Conservation (phyloP, 2,797 vertebrate genomes). For the Nannoperca obscura region DNA sequence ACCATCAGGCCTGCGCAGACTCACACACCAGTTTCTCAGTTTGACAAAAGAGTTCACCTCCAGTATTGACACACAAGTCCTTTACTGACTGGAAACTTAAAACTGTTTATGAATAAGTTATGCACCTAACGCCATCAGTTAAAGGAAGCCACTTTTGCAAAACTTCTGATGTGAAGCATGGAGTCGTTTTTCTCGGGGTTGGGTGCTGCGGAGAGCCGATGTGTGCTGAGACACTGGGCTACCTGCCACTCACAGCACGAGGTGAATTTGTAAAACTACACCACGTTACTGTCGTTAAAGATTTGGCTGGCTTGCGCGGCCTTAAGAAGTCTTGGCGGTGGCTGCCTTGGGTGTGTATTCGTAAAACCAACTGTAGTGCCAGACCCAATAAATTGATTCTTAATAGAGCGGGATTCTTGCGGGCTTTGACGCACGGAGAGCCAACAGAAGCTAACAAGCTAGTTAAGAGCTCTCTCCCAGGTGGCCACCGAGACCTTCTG, state of each 20-base stretch:
- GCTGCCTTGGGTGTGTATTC: conserved; percentile 21
- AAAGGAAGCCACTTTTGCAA: conserved; percentile 43
- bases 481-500: not conserved
- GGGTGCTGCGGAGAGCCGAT: not conserved
- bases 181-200: conserved; percentile 17
- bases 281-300: conserved; percentile 10
- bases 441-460: conserved; percentile 35
- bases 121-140: conserved; percentile 7
- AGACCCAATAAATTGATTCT: conserved; percentile 51
- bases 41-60: not conserved
- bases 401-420: conserved; percentile 28
- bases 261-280: conserved; percentile 44
- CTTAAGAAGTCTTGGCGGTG: conserved; percentile 52
- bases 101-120: conserved; percentile 47
- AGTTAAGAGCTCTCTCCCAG: conserved; percentile 13
- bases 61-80: not conserved
- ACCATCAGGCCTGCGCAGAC: too few relatives aligned
- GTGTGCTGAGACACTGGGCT: conserved; percentile 25
- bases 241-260: conserved; percentile 17
- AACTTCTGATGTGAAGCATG: conserved; percentile 13
- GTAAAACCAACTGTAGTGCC: conserved; percentile 44
- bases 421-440: conserved; percentile 2
- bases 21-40: too few relatives aligned
- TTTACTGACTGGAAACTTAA: conserved; percentile 24
- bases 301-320: conserved; percentile 20